Percentiles rank a stretch among this genome's conserved stretches.
phyloP scores from a whole-genome alignment of 1,140 invertebrate genomes.

The Helicoverpa zea region DNA sequence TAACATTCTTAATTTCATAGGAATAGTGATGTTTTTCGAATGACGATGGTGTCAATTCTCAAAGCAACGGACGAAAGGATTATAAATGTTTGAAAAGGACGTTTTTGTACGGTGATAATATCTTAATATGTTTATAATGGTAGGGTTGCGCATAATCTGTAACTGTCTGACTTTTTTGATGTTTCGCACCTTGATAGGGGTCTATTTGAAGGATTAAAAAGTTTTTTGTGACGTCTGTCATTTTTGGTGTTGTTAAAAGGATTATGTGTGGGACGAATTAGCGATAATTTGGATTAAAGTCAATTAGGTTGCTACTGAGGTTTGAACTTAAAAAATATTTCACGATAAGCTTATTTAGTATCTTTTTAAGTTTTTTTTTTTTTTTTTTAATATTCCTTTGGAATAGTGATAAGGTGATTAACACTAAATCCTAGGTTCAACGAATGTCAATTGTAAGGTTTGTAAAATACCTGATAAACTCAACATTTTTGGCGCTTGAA shows the following conservation, averaged over 20 bases:
- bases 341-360: neutral
- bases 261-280: conserved; percentile 23
- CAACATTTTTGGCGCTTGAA: no score
- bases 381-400: no score
- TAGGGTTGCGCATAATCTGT: conserved; percentile 80
- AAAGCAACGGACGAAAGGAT: conserved; percentile 75
- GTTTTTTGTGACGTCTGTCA: conserved; percentile 10
- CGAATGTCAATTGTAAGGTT: no score
- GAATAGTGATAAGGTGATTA: no score
- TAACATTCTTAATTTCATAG: conserved; percentile 46
- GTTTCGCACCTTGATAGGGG: conserved; percentile 79
- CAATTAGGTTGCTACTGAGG: neutral
- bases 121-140: conserved; percentile 85
- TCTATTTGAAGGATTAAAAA: conserved; percentile 61
- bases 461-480: no score
- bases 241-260: conserved; percentile 8
- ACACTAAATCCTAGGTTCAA: no score
- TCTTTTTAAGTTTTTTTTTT: neutral
- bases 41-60: conserved; percentile 60
- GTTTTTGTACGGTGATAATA: conserved; percentile 80
- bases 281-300: conserved; percentile 23
- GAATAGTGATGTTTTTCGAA: conserved; percentile 59
- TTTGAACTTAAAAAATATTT: neutral
- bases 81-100: conserved; percentile 74
- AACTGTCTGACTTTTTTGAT: conserved; percentile 78